A percentile compares a stretch with the other conserved stretches of the same genome.
Conservation (phyloP, 2,888 invertebrate species). For the Lumbricus terrestris region DNA sequence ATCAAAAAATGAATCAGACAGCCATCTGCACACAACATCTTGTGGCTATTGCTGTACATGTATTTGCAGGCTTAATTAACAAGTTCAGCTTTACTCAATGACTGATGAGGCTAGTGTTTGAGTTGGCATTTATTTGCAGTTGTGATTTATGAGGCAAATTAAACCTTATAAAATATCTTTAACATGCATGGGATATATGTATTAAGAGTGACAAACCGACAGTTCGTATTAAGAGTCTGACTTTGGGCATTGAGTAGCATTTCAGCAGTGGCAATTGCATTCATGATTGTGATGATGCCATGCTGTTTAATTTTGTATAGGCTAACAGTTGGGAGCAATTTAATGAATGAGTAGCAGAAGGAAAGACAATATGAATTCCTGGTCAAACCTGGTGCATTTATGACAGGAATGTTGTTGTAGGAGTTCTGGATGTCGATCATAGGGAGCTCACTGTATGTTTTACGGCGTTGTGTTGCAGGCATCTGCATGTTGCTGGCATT, state of each 20-base stretch:
- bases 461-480: background rate
- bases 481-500: background rate
- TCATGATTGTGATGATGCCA: too few relatives aligned
- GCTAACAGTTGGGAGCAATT: background rate
- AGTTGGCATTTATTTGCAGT: too few relatives aligned
- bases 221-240: too few relatives aligned
- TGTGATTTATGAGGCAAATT: too few relatives aligned
- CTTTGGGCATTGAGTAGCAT: too few relatives aligned
- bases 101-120: too few relatives aligned
- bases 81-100: background rate
- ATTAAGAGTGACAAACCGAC: too few relatives aligned
- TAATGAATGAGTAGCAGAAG: background rate
- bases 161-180: too few relatives aligned
- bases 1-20: too few relatives aligned
- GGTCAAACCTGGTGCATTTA: background rate
- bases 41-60: background rate
- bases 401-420: background rate
- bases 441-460: background rate
- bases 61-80: background rate
- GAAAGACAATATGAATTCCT: background rate
- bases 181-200: too few relatives aligned
- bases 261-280: too few relatives aligned
- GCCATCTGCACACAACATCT: background rate
- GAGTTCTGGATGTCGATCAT: background rate
- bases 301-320: too few relatives aligned